These are phyloP conservation scores for Urechis unicinctus DNA, from an alignment of 2,888 invertebrate species.

Conservation along the genomic window DNA sequence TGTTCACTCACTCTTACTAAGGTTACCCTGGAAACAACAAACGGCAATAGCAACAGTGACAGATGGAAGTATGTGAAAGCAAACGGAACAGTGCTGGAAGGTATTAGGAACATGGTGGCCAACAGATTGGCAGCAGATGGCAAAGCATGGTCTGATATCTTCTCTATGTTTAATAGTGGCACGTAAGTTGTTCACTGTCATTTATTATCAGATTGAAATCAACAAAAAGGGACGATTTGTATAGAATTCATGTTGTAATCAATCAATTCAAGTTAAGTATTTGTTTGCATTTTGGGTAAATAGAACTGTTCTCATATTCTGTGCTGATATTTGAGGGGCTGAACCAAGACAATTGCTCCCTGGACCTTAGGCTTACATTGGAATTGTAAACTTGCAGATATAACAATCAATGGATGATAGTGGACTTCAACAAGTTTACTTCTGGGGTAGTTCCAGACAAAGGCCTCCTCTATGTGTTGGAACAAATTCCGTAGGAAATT, in stretches of 20 bases:
- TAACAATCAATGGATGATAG: slow-evolving; percentile 80
- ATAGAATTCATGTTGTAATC: too few relatives aligned
- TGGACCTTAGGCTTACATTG: not conserved
- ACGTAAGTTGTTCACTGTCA: slow-evolving; percentile 53
- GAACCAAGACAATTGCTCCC: too few relatives aligned
- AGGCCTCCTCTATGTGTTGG: slow-evolving; percentile 66
- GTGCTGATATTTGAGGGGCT: too few relatives aligned
- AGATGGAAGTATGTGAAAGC: slow-evolving; percentile 66
- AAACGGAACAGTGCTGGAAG: slow-evolving; percentile 13
- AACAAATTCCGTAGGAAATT: slow-evolving; percentile 60
- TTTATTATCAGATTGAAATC: not conserved
- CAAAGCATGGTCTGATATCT: slow-evolving; percentile 66
- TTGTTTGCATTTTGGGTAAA: too few relatives aligned
- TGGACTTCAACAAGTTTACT: slow-evolving; percentile 65
- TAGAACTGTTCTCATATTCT: too few relatives aligned
- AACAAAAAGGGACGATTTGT: too few relatives aligned
- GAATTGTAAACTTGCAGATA: slow-evolving; percentile 56
- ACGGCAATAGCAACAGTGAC: slow-evolving; percentile 67
- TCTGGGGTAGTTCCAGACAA: slow-evolving; percentile 46
- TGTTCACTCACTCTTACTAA: too few relatives aligned
- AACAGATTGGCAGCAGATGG: slow-evolving; percentile 72
- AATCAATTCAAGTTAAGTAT: too few relatives aligned
- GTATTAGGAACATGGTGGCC: slow-evolving; percentile 73
- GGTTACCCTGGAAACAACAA: slow-evolving; percentile 70
- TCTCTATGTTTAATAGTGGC: slow-evolving; percentile 68